Percentiles rank a stretch among this genome's conserved stretches.
Evolutionary conservation across 1,140 invertebrate genomes (phyloP).

Genomic region (Carposina sasakii): DNA sequence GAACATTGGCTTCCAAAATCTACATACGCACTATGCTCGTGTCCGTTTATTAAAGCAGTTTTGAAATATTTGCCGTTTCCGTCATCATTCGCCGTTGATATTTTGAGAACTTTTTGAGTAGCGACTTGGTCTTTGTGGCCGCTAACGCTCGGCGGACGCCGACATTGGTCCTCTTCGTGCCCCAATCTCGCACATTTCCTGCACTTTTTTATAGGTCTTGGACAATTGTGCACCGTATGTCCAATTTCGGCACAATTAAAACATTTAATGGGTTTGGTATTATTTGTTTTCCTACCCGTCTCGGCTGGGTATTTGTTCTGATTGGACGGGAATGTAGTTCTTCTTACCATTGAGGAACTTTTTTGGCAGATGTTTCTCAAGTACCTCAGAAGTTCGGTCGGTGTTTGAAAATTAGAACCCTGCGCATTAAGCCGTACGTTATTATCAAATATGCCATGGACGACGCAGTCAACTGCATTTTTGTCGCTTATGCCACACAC

Average conservation of each 20-base stretch:
- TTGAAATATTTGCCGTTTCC: neutral
- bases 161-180: constrained; percentile 3
- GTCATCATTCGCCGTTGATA: neutral
- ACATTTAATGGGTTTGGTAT: neutral
- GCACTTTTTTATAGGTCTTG: neutral
- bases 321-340: neutral
- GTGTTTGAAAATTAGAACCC: constrained; percentile 8
- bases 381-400: constrained; percentile 6
- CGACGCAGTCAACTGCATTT: constrained; percentile 5
- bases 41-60: neutral
- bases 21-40: neutral
- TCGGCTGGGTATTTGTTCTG: neutral
- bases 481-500: constrained; percentile 7
- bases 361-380: neutral
- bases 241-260: constrained; percentile 10
- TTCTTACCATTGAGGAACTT: neutral
- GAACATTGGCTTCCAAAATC: constrained; percentile 11
- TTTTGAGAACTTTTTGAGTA: neutral
- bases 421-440: constrained; percentile 10
- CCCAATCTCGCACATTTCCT: constrained; percentile 4
- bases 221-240: constrained; percentile 2
- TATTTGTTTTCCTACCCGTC: neutral
- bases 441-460: constrained; percentile 9
- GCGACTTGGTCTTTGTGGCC: neutral
- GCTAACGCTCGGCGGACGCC: neutral